Percentiles rank a stretch among this genome's conserved stretches.
These are phyloP conservation scores for Cephalopachus bancanus DNA, from an alignment of 2,797 vertebrate species.

Conservation along the genomic window DNA sequence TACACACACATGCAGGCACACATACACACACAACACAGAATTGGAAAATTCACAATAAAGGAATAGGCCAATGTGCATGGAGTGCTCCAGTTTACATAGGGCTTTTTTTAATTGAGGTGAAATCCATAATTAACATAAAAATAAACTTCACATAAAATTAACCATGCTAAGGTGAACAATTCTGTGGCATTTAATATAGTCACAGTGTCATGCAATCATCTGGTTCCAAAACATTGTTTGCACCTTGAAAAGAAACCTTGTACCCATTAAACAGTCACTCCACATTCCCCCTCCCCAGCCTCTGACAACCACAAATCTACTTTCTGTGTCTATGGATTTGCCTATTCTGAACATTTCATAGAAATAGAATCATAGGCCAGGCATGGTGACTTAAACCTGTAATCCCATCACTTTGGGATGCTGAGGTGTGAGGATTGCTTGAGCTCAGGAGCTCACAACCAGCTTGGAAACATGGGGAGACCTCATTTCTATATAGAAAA, in stretches of 20 bases:
- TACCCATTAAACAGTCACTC: neutral
- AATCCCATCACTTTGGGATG: no score
- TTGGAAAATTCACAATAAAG: neutral
- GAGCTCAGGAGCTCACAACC: no score
- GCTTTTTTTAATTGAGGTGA: neutral
- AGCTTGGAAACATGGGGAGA: no score
- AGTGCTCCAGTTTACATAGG: neutral
- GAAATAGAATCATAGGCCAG: neutral
- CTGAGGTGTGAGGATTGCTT: no score
- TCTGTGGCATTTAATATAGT: neutral
- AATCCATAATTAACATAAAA: neutral
- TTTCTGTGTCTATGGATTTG: neutral
- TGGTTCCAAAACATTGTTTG: neutral
- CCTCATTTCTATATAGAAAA: no score
- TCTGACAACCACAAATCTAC: neutral
- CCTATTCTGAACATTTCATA: neutral
- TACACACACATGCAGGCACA: no score
- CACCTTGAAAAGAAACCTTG: neutral
- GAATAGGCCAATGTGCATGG: neutral
- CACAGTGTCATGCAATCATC: neutral
- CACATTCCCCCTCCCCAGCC: no score
- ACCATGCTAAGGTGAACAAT: neutral
- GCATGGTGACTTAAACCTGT: no score
- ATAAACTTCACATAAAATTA: neutral
- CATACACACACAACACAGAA: neutral